Evolutionary conservation across 2,888 invertebrate genomes (phyloP).

Genomic region (Zelleria hepariella): DNA sequence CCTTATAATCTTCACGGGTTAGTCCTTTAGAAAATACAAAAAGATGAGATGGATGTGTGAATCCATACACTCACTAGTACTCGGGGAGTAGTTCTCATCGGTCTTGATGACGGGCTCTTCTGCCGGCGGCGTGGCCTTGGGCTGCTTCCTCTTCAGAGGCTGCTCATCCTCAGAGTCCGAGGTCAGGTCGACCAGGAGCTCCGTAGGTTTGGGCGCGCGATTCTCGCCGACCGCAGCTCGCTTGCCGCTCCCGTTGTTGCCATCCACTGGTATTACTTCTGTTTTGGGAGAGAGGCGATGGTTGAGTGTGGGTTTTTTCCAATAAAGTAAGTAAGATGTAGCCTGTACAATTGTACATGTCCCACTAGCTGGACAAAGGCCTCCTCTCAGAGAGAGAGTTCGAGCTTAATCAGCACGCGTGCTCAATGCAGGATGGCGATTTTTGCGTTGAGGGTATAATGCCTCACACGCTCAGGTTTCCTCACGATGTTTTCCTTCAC

Average conservation of each 20-base stretch:
- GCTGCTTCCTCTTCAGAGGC: slow-evolving; percentile 74
- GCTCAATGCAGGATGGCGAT: no score
- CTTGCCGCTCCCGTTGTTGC: slow-evolving; percentile 31
- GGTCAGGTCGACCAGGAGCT: slow-evolving; percentile 77
- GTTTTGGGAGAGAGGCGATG: slow-evolving; percentile 7
- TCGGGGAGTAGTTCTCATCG: slow-evolving; percentile 54
- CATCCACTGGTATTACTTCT: slow-evolving; percentile 67
- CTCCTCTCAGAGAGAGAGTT: no score
- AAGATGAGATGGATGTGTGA: no score
- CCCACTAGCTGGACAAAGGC: no score
- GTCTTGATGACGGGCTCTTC: slow-evolving; percentile 33
- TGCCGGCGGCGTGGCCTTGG: slow-evolving; percentile 55
- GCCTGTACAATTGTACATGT: no score
- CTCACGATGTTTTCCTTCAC: no score
- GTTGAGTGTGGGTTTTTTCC: not conserved
- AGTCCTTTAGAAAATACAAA: no score
- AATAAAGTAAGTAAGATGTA: no score
- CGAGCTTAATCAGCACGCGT: no score
- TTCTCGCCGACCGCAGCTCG: slow-evolving; percentile 52
- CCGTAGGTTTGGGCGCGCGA: slow-evolving; percentile 47
- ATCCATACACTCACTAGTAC: slow-evolving; percentile 19
- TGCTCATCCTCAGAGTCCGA: slow-evolving; percentile 82
- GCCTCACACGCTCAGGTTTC: no score
- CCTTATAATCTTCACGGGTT: no score
- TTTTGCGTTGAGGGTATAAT: no score